These are phyloP conservation scores for Acanthoscelides obtectus DNA, from an alignment of 2,888 invertebrate genomes.

Conservation along the genomic window DNA sequence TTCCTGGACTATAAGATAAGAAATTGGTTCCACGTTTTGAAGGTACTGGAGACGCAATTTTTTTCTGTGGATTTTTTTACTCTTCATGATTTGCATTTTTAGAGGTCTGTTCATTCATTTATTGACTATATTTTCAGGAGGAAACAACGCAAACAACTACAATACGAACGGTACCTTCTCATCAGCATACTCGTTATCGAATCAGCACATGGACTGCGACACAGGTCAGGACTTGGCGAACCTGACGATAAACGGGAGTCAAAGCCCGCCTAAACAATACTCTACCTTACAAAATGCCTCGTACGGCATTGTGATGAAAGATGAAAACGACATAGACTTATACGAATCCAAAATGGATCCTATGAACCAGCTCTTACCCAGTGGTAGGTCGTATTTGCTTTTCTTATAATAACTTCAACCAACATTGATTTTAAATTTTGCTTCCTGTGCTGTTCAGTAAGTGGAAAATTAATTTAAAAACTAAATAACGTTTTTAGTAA, in stretches of 20 bases:
- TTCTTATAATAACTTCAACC: background rate
- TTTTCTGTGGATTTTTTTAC: too few species aligned
- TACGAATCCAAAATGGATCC: constrained; percentile 71
- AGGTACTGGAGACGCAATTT: too few species aligned
- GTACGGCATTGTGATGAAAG: constrained; percentile 68
- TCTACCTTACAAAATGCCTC: constrained; percentile 77
- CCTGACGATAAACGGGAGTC: constrained; percentile 49
- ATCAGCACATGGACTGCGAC: constrained; percentile 71
- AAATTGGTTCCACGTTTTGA: too few species aligned
- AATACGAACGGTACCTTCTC: constrained; percentile 63
- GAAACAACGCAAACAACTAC: constrained; percentile 65
- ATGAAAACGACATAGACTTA: constrained; percentile 68
- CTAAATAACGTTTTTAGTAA: background rate
- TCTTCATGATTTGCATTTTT: too few species aligned
- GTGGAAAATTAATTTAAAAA: background rate
- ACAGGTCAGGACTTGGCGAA: constrained; percentile 59
- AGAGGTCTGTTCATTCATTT: too few species aligned
- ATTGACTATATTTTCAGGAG: constrained; percentile 34
- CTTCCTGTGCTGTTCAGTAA: too few species aligned
- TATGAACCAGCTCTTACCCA: constrained; percentile 57
- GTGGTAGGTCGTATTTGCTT: constrained; percentile 22
- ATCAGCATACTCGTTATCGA: constrained; percentile 64
- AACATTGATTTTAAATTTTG: too few species aligned
- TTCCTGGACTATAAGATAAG: too few species aligned
- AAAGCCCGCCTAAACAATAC: constrained; percentile 57